Conservation (phyloP, 2,113 vertebrate species). For the Myodes glareolus region DNA sequence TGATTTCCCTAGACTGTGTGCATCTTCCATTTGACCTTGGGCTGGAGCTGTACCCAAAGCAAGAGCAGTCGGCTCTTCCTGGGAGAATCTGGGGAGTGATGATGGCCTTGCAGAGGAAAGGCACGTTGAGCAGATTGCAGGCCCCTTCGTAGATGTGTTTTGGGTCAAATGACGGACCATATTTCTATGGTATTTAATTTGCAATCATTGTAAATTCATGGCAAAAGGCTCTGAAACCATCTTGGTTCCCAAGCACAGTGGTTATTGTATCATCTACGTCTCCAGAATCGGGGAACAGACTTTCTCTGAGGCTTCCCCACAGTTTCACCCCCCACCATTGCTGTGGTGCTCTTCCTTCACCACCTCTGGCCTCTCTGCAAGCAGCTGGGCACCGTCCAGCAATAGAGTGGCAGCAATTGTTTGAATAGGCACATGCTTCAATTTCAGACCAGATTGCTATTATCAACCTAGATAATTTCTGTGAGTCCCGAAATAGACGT, state of each 20-base stretch:
- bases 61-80: neutral
- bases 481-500: slow-evolving; percentile 82
- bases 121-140: neutral
- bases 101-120: no score
- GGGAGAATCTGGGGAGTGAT: neutral
- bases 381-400: slow-evolving; percentile 2
- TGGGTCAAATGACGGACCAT: neutral
- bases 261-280: no score
- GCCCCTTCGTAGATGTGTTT: neutral
- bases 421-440: slow-evolving; percentile 81
- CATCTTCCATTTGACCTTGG: neutral
- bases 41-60: neutral
- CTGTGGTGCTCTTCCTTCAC: slow-evolving; percentile 47
- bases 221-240: neutral
- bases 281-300: neutral
- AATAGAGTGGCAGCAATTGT: slow-evolving; percentile 70
- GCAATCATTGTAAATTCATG: slow-evolving; percentile 4
- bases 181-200: slow-evolving; percentile 37
- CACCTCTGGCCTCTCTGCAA: slow-evolving; percentile 71
- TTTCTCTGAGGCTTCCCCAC: slow-evolving; percentile 39
- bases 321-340: slow-evolving; percentile 28
- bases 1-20: neutral
- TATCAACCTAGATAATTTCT: slow-evolving; percentile 83
- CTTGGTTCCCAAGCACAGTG: neutral
- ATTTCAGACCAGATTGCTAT: slow-evolving; percentile 80